A percentile compares a stretch with the other conserved stretches of the same genome.
phyloP scores from a whole-genome alignment of 2,113 vertebrate genomes.

The Azemiops feae region DNA sequence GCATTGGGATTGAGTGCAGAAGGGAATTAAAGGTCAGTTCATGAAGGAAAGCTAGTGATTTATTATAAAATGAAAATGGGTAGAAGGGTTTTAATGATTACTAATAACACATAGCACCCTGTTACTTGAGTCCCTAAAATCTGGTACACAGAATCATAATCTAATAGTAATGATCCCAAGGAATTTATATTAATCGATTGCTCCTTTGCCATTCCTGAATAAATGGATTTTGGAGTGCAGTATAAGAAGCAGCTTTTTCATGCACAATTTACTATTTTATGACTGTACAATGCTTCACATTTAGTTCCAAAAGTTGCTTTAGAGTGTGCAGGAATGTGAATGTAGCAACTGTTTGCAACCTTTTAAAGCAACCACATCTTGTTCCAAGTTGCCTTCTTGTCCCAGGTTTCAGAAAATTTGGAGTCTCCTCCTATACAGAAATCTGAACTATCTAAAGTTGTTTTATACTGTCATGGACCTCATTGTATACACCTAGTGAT shows the following conservation, averaged over 20 bases:
- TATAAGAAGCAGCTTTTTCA: not conserved
- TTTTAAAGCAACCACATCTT: not conserved
- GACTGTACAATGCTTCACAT: not conserved
- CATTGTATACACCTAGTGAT: not conserved
- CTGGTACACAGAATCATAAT: not conserved
- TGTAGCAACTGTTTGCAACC: not conserved
- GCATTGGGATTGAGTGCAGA: not conserved
- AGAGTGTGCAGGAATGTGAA: not conserved
- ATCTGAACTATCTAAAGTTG: not conserved
- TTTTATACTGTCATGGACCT: not conserved
- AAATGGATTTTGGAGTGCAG: not conserved
- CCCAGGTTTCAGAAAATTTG: not conserved
- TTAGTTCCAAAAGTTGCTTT: not conserved
- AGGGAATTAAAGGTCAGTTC: not conserved
- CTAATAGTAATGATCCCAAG: not conserved
- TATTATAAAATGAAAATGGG: not conserved
- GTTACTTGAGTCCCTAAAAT: not conserved
- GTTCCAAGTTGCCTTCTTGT: not conserved
- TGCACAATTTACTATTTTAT: not conserved
- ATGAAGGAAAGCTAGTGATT: not conserved
- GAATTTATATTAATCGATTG: not conserved
- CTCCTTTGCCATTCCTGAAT: not conserved
- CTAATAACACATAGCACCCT: not conserved
- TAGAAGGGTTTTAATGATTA: not conserved
- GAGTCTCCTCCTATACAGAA: not conserved